phyloP scores from a whole-genome alignment of 2,797 vertebrate species.

The Lophius americanus region DNA sequence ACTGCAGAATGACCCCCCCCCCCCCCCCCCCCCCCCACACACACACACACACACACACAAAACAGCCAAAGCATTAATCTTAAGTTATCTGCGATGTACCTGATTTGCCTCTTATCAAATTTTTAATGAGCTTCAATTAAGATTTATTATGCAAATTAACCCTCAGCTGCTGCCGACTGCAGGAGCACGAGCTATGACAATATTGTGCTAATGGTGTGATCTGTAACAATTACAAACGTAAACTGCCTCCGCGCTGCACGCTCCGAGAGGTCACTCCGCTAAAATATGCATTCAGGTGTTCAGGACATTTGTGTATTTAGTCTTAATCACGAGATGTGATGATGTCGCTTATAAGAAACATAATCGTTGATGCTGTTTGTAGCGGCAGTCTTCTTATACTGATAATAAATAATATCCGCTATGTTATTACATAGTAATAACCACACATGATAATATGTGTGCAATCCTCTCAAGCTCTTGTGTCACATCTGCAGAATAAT shows the following conservation, averaged over 20 bases:
- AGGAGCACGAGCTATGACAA: slow-evolving; percentile 83
- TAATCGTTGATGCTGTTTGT: not conserved
- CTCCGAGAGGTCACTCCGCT: slow-evolving; percentile 59
- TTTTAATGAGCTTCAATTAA: slow-evolving; percentile 87
- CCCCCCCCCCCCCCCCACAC: no score
- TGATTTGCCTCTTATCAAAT: slow-evolving; percentile 87
- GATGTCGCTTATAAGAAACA: not conserved
- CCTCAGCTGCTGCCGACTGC: slow-evolving; percentile 79
- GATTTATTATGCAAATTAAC: slow-evolving; percentile 89
- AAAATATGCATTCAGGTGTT: slow-evolving; percentile 52
- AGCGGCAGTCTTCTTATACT: not conserved
- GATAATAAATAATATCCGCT: not conserved
- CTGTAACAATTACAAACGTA: slow-evolving; percentile 86
- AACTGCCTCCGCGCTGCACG: slow-evolving; percentile 70
- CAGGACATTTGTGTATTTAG: slow-evolving; percentile 19
- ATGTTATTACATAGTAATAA: not conserved
- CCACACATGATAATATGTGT: not conserved
- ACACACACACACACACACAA: slow-evolving; percentile 38
- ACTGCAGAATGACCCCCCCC: not conserved
- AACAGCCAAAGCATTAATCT: slow-evolving; percentile 72
- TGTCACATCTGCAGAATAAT: not conserved
- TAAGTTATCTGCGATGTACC: slow-evolving; percentile 80
- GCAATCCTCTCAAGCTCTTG: not conserved
- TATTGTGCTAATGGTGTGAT: slow-evolving; percentile 84
- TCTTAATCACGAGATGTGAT: slow-evolving; percentile 3